phyloP scores from a whole-genome alignment of 64 coral and sea anemone genomes.

The Stichodactyla mertensii region DNA sequence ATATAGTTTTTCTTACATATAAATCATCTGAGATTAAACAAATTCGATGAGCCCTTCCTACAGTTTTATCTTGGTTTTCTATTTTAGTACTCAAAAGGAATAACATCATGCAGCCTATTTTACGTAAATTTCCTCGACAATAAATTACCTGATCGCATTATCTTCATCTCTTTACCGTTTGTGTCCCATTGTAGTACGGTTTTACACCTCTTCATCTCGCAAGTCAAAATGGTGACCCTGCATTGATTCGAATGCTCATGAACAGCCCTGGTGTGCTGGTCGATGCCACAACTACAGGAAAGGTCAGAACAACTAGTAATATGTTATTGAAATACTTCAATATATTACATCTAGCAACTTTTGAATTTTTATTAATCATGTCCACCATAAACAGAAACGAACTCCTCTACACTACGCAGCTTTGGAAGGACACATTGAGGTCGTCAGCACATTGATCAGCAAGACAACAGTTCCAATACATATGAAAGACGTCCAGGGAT shows the following conservation, averaged over 20 bases:
- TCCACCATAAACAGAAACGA: slow-evolving; percentile 32
- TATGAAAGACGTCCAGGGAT: slow-evolving; percentile 51
- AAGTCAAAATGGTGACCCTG: slow-evolving; percentile 52
- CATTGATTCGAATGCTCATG: slow-evolving; percentile 44
- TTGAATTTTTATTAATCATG: neutral
- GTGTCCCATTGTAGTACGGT: slow-evolving; percentile 37
- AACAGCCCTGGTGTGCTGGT: slow-evolving; percentile 59
- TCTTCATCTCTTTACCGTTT: neutral
- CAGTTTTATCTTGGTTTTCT: no score
- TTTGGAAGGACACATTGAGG: slow-evolving; percentile 74
- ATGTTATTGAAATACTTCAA: no score
- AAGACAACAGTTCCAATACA: slow-evolving; percentile 57
- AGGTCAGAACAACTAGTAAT: neutral
- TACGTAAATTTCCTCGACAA: no score
- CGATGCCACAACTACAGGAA: slow-evolving; percentile 31
- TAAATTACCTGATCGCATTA: no score
- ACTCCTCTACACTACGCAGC: slow-evolving; percentile 80
- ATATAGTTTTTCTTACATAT: neutral
- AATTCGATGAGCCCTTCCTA: no score
- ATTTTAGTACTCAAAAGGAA: no score
- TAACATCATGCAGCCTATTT: no score
- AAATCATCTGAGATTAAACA: no score
- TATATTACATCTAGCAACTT: neutral
- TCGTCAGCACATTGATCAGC: slow-evolving; percentile 83
- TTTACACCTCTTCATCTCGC: slow-evolving; percentile 78